These are phyloP conservation scores for Platichthys stellatus DNA, from an alignment of 2,113 vertebrate genomes.

Conservation along the genomic window DNA sequence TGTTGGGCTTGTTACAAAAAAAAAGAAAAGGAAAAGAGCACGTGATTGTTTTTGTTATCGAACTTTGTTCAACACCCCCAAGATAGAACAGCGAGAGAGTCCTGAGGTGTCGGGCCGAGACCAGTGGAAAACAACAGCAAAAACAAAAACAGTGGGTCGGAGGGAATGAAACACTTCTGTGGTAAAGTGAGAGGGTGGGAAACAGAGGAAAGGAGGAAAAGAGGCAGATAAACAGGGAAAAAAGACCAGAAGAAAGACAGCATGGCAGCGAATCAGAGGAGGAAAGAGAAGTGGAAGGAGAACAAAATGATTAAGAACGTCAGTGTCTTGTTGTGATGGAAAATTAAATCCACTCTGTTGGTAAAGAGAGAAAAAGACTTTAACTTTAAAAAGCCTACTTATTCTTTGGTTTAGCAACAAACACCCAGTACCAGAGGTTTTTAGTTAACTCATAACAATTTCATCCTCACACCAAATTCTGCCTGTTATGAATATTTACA, in stretches of 20 bases:
- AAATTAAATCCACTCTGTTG: too few species aligned
- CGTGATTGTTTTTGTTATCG: conserved; percentile 42
- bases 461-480: too few species aligned
- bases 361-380: too few species aligned
- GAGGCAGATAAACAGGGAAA: conserved; percentile 22
- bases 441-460: too few species aligned
- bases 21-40: neutral
- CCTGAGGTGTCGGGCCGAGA: conserved; percentile 55
- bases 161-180: conserved; percentile 58
- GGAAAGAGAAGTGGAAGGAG: neutral
- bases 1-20: conserved; percentile 33
- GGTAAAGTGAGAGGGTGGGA: conserved; percentile 41
- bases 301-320: too few species aligned
- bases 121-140: conserved; percentile 28
- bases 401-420: too few species aligned
- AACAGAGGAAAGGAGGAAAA: neutral
- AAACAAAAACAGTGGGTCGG: conserved; percentile 50
- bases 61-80: conserved; percentile 38
- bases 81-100: conserved; percentile 38
- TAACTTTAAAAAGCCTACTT: too few species aligned
- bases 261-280: conserved; percentile 13
- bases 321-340: too few species aligned
- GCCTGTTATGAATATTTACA: too few species aligned
- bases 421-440: too few species aligned
- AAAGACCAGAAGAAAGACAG: neutral